Conservation (phyloP, 2,113 vertebrate species). For the Bagarius yarrelli region DNA sequence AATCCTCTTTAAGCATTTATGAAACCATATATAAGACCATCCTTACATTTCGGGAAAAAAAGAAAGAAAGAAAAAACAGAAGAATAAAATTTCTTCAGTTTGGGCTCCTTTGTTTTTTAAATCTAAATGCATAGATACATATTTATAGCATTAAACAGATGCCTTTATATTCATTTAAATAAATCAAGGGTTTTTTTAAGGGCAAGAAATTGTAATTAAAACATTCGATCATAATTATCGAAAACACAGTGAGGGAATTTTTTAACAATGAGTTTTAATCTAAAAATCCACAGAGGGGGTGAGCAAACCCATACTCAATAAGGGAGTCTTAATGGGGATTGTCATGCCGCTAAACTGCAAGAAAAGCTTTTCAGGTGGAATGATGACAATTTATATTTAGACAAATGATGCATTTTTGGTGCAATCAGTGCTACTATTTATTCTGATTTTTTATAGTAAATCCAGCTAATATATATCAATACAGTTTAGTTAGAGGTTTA, state of each 20-base stretch:
- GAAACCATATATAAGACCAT: background rate
- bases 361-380: constrained; percentile 22
- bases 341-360: constrained; percentile 33
- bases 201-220: background rate
- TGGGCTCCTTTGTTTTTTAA: background rate
- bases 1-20: background rate
- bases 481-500: constrained; percentile 22
- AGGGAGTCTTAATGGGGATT: constrained; percentile 30
- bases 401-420: constrained; percentile 14
- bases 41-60: background rate
- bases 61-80: background rate
- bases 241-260: constrained; percentile 4
- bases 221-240: constrained; percentile 22
- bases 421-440: background rate
- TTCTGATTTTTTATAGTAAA: background rate
- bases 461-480: background rate
- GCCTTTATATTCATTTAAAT: background rate
- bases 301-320: constrained; percentile 16
- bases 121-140: background rate
- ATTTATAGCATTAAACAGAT: background rate
- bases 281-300: background rate
- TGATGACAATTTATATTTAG: constrained; percentile 28
- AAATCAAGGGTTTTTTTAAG: constrained; percentile 30
- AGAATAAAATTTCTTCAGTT: background rate
- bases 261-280: background rate